Evolutionary conservation across 2,797 vertebrate species (phyloP).

Genomic region (Chelonia mydas): DNA sequence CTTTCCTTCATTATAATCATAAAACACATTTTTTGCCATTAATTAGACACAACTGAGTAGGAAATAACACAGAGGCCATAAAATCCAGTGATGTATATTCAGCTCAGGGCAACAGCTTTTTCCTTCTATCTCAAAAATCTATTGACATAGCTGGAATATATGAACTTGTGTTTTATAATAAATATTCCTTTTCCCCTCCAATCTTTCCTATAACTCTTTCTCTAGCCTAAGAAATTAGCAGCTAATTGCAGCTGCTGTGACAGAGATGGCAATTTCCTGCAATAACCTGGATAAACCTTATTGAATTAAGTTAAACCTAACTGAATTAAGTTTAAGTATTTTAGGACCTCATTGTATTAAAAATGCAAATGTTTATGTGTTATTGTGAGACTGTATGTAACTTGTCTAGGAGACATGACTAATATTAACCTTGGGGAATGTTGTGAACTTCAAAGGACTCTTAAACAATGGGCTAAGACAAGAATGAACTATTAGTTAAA

Average conservation of each 20-base stretch:
- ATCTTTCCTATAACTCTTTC: not conserved
- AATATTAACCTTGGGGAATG: not conserved
- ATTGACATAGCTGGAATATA: slow-evolving; percentile 5
- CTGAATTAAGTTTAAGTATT: not conserved
- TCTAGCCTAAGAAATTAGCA: not conserved
- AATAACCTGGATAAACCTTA: not conserved
- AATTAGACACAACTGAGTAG: slow-evolving; percentile 70
- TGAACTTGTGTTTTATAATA: not conserved
- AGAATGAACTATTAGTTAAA: not conserved
- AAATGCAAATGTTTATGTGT: not conserved
- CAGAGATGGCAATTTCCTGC: not conserved
- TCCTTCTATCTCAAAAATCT: slow-evolving; percentile 4
- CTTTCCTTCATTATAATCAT: slow-evolving; percentile 60
- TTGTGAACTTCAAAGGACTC: not conserved
- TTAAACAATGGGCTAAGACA: not conserved
- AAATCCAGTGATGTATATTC: slow-evolving; percentile 45
- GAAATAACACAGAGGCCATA: slow-evolving; percentile 53
- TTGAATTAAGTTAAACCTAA: not conserved
- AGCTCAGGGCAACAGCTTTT: slow-evolving; percentile 56
- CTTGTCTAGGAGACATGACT: not conserved
- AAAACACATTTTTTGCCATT: slow-evolving; percentile 71
- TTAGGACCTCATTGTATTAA: not conserved
- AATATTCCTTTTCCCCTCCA: slow-evolving; percentile 8
- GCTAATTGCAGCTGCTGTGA: not conserved
- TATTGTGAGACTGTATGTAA: not conserved